These are phyloP conservation scores for Cataglyphis altisquamis DNA, from an alignment of 2,888 invertebrate genomes.

Conservation along the genomic window DNA sequence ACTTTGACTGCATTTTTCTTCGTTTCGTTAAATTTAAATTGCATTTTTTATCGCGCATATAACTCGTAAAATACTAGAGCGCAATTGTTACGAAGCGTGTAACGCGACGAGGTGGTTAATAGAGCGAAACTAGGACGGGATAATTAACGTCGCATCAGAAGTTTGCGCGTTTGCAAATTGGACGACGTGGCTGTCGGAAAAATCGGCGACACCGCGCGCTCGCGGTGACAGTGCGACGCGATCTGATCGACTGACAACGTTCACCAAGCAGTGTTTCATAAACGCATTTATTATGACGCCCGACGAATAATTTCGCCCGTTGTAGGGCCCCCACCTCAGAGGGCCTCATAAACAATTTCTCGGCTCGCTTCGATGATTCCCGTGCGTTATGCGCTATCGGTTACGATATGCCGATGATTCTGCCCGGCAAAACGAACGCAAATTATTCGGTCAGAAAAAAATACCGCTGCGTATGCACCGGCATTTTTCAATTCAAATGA, in stretches of 20 bases:
- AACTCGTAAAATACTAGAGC: constrained; percentile 2
- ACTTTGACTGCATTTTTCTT: neutral
- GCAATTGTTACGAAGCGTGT: constrained; percentile 16
- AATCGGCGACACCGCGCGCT: constrained; percentile 9
- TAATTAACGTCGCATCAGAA: constrained; percentile 44
- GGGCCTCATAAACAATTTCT: constrained; percentile 47
- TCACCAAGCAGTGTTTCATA: constrained; percentile 75
- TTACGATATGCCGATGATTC: constrained; percentile 38
- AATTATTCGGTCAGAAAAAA: constrained; percentile 17
- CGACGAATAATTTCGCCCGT: constrained; percentile 53
- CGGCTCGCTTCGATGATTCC: constrained; percentile 50
- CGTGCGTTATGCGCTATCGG: constrained; percentile 48
- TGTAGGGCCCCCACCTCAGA: constrained; percentile 36
- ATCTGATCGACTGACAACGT: constrained; percentile 77
- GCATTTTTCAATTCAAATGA: neutral
- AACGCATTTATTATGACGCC: constrained; percentile 74
- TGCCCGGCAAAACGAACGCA: constrained; percentile 23
- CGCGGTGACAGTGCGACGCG: constrained; percentile 58
- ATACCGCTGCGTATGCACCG: neutral
- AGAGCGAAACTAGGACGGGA: constrained; percentile 42
- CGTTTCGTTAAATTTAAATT: neutral
- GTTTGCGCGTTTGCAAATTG: constrained; percentile 18
- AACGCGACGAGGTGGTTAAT: constrained; percentile 36
- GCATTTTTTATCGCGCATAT: constrained; percentile 4
- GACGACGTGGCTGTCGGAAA: neutral